These are phyloP conservation scores for Cryptocheilus praepositus DNA, from an alignment of 2,888 invertebrate genomes.

Conservation along the genomic window DNA sequence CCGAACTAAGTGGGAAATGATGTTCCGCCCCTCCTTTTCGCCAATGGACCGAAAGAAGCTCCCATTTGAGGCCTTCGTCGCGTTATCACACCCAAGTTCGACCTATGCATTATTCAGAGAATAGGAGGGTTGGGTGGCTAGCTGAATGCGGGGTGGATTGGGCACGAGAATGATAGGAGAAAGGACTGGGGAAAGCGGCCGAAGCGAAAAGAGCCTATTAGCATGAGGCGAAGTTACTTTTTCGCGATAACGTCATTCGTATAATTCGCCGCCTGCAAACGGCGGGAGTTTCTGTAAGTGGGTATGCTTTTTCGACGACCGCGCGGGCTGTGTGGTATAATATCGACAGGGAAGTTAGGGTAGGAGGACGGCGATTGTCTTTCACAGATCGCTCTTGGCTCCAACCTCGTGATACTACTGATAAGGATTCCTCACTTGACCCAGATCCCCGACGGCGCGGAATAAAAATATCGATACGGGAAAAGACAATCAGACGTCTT, in stretches of 20 bases:
- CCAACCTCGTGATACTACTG: conserved; percentile 22
- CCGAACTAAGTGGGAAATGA: conserved; percentile 65
- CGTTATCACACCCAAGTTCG: conserved; percentile 61
- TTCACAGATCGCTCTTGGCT: conserved; percentile 8
- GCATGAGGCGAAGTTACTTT: conserved; percentile 70
- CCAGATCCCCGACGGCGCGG: conserved; percentile 24
- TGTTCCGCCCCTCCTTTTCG: conserved; percentile 54
- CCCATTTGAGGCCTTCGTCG: conserved; percentile 50
- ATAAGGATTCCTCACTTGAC: conserved; percentile 36
- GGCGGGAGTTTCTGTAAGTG: conserved; percentile 36
- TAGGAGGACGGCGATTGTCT: neutral
- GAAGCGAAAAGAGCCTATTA: conserved; percentile 56
- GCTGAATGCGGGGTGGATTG: neutral
- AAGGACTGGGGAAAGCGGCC: conserved; percentile 31
- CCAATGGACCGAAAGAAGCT: conserved; percentile 50
- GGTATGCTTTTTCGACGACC: neutral
- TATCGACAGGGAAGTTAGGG: too few species aligned
- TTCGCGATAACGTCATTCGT: conserved; percentile 64
- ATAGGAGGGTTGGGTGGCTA: conserved; percentile 31
- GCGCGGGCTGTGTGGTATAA: too few species aligned
- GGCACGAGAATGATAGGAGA: conserved; percentile 12
- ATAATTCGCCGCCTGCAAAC: conserved; percentile 53
- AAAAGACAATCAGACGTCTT: conserved; percentile 19
- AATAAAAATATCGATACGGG: conserved; percentile 33
- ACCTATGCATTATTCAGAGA: conserved; percentile 64